phyloP scores from a whole-genome alignment of 2,113 vertebrate species.

The Crotalus helleri region DNA sequence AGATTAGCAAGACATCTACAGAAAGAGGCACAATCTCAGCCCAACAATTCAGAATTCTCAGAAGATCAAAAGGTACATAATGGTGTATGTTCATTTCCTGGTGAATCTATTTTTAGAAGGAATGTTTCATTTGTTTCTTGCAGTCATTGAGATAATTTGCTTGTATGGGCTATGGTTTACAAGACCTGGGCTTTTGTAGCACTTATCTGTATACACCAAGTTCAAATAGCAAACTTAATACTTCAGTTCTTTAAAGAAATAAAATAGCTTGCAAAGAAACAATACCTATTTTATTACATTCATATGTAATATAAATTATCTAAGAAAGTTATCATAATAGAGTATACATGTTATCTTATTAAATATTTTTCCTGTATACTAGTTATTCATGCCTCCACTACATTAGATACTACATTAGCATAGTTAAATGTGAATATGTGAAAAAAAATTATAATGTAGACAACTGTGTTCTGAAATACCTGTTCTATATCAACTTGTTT shows the following conservation, averaged over 20 bases:
- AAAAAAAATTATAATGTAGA: not conserved
- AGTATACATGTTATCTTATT: not conserved
- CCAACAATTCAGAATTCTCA: conserved; percentile 88
- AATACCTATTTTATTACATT: not conserved
- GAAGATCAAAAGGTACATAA: conserved; percentile 93
- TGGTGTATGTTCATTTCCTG: conserved; percentile 18
- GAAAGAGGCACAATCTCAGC: conserved; percentile 89
- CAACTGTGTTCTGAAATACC: not conserved
- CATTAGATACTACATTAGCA: not conserved
- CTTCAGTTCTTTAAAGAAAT: not conserved
- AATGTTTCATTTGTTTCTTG: not conserved
- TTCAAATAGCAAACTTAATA: not conserved
- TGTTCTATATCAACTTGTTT: not conserved
- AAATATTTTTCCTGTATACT: not conserved
- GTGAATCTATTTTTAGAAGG: not conserved
- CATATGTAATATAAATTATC: not conserved
- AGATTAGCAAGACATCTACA: conserved; percentile 95
- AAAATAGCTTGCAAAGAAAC: not conserved
- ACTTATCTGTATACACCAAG: not conserved
- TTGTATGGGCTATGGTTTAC: not conserved
- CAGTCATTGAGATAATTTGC: not conserved
- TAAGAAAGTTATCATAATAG: not conserved
- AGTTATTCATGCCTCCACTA: not conserved
- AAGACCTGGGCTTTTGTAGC: conserved; percentile 27
- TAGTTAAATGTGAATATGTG: not conserved